Conservation (phyloP, 1,140 invertebrate genomes). For the Adoxophyes honmai region DNA sequence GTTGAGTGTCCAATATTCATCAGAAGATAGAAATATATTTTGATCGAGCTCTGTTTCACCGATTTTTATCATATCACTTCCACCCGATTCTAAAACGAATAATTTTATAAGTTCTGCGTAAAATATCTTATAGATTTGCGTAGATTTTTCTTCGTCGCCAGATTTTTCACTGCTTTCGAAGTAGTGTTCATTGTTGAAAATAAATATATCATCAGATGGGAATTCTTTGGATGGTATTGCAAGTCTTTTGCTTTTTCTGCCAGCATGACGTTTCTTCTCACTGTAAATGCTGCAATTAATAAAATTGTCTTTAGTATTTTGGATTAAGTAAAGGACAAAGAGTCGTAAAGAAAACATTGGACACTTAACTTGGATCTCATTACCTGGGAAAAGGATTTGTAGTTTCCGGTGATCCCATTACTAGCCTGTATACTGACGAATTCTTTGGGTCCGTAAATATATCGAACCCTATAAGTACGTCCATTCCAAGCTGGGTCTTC, state of each 20-base stretch:
- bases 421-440: slow-evolving; percentile 79
- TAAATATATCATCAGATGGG: not conserved
- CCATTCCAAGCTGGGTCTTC: slow-evolving; percentile 80
- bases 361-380: not conserved
- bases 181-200: slow-evolving; percentile 7
- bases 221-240: slow-evolving; percentile 1
- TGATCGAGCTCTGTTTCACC: slow-evolving; percentile 60
- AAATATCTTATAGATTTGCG: slow-evolving; percentile 45
- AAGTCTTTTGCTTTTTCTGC: slow-evolving; percentile 23
- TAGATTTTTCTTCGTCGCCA: slow-evolving; percentile 41
- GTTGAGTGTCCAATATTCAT: slow-evolving; percentile 72
- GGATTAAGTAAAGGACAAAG: too few species aligned
- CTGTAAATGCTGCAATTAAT: slow-evolving; percentile 46
- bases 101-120: slow-evolving; percentile 59
- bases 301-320: slow-evolving; percentile 7
- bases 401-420: slow-evolving; percentile 80
- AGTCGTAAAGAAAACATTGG: too few species aligned
- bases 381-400: slow-evolving; percentile 83
- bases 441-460: slow-evolving; percentile 83
- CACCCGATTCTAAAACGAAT: slow-evolving; percentile 43
- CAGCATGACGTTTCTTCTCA: slow-evolving; percentile 39
- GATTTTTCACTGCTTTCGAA: slow-evolving; percentile 21
- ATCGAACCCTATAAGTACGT: slow-evolving; percentile 83
- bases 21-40: slow-evolving; percentile 63
- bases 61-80: slow-evolving; percentile 33